phyloP scores from a whole-genome alignment of 1,140 invertebrate species.

The Drosophila elegans region DNA sequence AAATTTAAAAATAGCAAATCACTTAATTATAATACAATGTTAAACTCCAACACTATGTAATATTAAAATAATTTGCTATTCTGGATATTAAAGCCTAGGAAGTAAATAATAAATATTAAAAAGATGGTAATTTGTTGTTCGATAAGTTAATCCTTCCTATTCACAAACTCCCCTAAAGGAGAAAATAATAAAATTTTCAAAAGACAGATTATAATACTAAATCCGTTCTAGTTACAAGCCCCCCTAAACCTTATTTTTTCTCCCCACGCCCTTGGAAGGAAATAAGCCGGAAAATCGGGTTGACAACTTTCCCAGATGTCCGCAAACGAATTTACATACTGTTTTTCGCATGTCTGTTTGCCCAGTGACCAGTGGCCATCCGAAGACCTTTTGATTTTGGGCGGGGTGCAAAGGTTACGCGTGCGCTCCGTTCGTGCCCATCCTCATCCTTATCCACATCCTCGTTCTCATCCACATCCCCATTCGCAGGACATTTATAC shows the following conservation, averaged over 20 bases:
- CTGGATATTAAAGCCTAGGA: no score
- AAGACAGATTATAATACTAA: no score
- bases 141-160: no score
- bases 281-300: conserved; percentile 53
- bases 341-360: conserved; percentile 8
- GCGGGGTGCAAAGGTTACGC: conserved; percentile 70
- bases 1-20: no score
- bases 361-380: conserved; percentile 12
- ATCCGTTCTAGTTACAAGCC: no score
- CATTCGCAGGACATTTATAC: no score
- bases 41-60: no score
- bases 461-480: not conserved
- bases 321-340: conserved; percentile 31
- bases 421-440: conserved; percentile 71
- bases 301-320: conserved; percentile 53
- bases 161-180: no score
- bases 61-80: no score
- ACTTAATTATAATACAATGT: no score
- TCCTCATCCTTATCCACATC: conserved; percentile 33
- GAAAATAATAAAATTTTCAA: not conserved
- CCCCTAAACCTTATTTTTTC: not conserved
- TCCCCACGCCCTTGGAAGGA: not conserved
- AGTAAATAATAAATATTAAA: no score
- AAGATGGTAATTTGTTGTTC: no score
- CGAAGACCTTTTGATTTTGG: conserved; percentile 2